Percentiles rank a stretch among this genome's conserved stretches.
These are phyloP conservation scores for Formica aserva DNA, from an alignment of 2,888 invertebrate genomes.

Conservation along the genomic window DNA sequence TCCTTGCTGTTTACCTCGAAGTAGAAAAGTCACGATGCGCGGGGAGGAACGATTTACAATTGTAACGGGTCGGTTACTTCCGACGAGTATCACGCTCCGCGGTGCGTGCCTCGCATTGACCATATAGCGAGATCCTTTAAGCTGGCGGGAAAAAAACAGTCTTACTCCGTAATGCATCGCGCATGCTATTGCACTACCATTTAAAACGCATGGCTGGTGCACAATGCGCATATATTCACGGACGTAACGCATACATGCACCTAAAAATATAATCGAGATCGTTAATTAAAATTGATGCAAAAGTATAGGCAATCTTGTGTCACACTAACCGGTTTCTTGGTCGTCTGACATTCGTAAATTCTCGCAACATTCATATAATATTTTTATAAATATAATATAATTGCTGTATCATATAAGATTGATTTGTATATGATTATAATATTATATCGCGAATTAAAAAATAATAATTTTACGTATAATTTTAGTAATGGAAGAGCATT, in stretches of 20 bases:
- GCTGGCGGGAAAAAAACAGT: constrained; percentile 26
- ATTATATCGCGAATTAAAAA: not conserved
- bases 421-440: not conserved
- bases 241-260: not conserved
- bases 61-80: constrained; percentile 49
- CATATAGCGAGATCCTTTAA: constrained; percentile 23
- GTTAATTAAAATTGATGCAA: constrained; percentile 9
- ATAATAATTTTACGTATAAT: not conserved
- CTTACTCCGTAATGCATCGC: constrained; percentile 2
- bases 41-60: constrained; percentile 38
- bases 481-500: not conserved
- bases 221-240: not conserved
- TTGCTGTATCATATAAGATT: not conserved
- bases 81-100: constrained; percentile 43
- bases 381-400: not conserved
- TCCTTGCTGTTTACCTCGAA: constrained; percentile 30
- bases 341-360: not conserved
- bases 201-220: constrained; percentile 24
- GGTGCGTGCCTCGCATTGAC: constrained; percentile 39
- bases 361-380: not conserved
- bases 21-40: constrained; percentile 29
- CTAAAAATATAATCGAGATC: constrained; percentile 19
- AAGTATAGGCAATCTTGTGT: not conserved
- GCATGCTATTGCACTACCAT: not conserved
- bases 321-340: not conserved